Evolutionary conservation across 2,888 invertebrate genomes (phyloP).

Genomic region (Trisateles emortualis): DNA sequence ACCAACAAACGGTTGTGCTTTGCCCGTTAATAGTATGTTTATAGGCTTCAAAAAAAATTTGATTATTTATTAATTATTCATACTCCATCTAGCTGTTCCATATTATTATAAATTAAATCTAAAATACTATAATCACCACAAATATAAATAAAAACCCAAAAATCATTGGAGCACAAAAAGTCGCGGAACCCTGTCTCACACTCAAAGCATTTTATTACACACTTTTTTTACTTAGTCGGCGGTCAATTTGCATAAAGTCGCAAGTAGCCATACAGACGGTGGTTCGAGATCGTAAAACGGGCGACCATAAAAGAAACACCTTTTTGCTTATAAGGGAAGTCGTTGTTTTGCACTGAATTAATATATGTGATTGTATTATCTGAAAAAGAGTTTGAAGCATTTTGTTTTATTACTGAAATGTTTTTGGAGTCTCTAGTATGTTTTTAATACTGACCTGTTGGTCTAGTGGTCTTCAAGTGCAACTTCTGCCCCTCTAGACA

Average conservation of each 20-base stretch:
- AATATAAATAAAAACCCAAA: constrained; percentile 9
- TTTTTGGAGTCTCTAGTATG: constrained; percentile 9
- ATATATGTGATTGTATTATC: constrained; percentile 58
- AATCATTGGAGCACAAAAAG: constrained; percentile 10
- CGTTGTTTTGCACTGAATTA: constrained; percentile 54
- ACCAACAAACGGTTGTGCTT: too few relatives aligned
- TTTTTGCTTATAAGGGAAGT: constrained; percentile 65
- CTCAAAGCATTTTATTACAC: constrained; percentile 49
- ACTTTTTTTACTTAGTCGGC: constrained; percentile 64
- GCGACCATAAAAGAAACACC: constrained; percentile 78
- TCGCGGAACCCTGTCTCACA: constrained; percentile 42
- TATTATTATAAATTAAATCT: neutral
- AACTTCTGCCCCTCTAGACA: too few relatives aligned
- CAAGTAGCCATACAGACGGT: constrained; percentile 71
- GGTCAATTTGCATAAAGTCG: constrained; percentile 75
- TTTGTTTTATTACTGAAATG: constrained; percentile 30
- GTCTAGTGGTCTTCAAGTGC: too few relatives aligned
- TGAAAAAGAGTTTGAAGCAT: constrained; percentile 39
- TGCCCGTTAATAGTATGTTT: too few relatives aligned
- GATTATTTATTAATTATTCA: neutral
- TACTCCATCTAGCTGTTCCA: neutral
- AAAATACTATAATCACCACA: constrained; percentile 13
- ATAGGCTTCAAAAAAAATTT: too few relatives aligned
- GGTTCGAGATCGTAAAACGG: constrained; percentile 71
- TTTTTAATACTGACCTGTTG: too few relatives aligned